Evolutionary conservation across 1,140 invertebrate genomes (phyloP).

Genomic region (Achatina immaculata): DNA sequence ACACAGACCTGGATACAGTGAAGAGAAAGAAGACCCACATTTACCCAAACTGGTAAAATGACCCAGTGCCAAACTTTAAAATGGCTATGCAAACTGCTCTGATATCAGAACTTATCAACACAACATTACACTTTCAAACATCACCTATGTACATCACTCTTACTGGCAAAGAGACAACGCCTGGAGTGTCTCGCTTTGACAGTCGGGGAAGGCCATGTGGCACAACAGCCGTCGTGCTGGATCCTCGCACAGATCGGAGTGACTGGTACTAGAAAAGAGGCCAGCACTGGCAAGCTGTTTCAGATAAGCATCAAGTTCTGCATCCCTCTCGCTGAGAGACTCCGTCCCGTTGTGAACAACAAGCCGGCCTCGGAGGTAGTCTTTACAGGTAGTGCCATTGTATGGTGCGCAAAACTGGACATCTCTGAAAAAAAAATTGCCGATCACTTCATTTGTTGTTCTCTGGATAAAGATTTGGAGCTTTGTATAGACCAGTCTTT

Average conservation of each 20-base stretch:
- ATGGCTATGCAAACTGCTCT: too few relatives aligned
- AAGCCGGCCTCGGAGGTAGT: not conserved
- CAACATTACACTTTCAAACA: too few relatives aligned
- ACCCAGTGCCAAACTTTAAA: too few relatives aligned
- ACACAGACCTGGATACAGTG: too few relatives aligned
- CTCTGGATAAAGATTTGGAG: too few relatives aligned
- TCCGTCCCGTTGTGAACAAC: not conserved
- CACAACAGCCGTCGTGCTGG: not conserved
- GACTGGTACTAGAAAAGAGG: not conserved
- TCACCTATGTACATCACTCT: too few relatives aligned
- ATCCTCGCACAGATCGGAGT: not conserved
- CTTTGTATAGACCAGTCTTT: too few relatives aligned
- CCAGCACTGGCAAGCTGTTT: not conserved
- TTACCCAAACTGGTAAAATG: too few relatives aligned
- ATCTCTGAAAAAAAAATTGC: not conserved
- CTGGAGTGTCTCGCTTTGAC: not conserved
- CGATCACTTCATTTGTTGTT: too few relatives aligned
- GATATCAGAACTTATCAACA: too few relatives aligned
- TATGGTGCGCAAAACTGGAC: not conserved
- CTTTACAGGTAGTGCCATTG: not conserved
- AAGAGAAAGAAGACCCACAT: too few relatives aligned
- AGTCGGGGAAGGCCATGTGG: conserved; percentile 3
- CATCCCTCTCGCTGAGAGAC: not conserved
- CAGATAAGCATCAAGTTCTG: not conserved
- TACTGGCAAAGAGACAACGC: not conserved